Evolutionary conservation across 2,113 vertebrate genomes (phyloP).

Genomic region (Dascyllus trimaculatus): DNA sequence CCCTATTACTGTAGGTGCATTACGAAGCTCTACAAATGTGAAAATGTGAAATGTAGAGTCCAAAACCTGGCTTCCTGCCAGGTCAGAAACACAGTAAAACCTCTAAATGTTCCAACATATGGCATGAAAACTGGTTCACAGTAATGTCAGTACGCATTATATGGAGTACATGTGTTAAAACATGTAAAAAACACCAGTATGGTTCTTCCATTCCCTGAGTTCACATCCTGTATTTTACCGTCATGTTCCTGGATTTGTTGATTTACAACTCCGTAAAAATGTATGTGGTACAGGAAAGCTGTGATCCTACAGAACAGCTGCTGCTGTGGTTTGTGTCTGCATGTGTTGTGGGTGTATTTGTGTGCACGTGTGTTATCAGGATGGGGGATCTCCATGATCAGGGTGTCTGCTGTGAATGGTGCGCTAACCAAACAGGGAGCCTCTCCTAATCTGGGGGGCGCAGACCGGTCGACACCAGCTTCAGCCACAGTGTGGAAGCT

Average conservation of each 20-base stretch:
- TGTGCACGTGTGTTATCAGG: conserved; percentile 34
- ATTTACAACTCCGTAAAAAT: neutral
- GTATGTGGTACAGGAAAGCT: conserved; percentile 8
- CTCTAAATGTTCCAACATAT: too few relatives aligned
- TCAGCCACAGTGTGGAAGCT: neutral
- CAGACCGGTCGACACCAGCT: conserved; percentile 39
- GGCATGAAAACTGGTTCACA: too few relatives aligned
- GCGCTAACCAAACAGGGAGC: conserved; percentile 64
- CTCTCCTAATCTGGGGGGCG: conserved; percentile 57
- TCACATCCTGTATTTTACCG: neutral
- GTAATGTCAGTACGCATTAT: too few relatives aligned
- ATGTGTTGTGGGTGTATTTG: neutral
- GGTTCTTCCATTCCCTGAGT: neutral
- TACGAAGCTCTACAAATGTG: too few relatives aligned
- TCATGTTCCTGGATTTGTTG: neutral
- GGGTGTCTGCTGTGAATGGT: conserved; percentile 63
- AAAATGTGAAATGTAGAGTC: too few relatives aligned
- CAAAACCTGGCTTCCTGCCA: too few relatives aligned
- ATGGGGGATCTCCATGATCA: conserved; percentile 55
- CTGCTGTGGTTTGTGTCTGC: conserved; percentile 14
- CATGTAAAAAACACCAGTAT: too few relatives aligned
- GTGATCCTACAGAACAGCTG: conserved; percentile 25
- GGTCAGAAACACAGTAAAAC: too few relatives aligned
- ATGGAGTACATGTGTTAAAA: too few relatives aligned
- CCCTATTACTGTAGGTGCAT: too few relatives aligned